phyloP scores from a whole-genome alignment of 2,888 invertebrate genomes.

The Scaeva pyrastri region DNA sequence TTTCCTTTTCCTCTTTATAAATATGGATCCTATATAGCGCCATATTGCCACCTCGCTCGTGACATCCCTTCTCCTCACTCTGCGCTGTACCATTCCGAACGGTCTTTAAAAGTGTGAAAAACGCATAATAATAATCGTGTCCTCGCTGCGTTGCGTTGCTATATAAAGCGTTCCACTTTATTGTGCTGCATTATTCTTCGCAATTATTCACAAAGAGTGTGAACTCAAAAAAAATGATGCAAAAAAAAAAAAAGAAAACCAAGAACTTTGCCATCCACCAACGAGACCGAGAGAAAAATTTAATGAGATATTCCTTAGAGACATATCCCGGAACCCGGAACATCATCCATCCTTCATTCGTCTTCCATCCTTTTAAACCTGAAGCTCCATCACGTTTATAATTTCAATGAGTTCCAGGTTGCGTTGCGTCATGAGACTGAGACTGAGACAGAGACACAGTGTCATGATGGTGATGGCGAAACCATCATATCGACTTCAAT shows the following conservation, averaged over 20 bases:
- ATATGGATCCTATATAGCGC: not conserved
- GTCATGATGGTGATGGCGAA: not conserved
- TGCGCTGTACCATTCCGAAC: not conserved
- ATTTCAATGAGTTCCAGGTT: slow-evolving; percentile 68
- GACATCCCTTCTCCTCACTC: not conserved
- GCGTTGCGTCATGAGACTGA: slow-evolving; percentile 46
- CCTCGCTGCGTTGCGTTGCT: not conserved
- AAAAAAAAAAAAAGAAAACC: slow-evolving; percentile 5
- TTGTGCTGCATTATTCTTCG: slow-evolving; percentile 62
- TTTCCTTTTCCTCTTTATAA: slow-evolving; percentile 33
- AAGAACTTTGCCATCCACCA: slow-evolving; percentile 1
- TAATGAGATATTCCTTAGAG: slow-evolving; percentile 71
- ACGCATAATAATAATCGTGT: slow-evolving; percentile 57
- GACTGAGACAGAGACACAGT: not conserved
- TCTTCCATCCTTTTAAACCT: slow-evolving; percentile 11
- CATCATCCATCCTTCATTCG: slow-evolving; percentile 41
- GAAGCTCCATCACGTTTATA: slow-evolving; percentile 49
- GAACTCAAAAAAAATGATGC: slow-evolving; percentile 42
- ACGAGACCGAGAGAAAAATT: slow-evolving; percentile 27
- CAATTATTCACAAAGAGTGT: slow-evolving; percentile 73
- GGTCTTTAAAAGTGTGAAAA: slow-evolving; percentile 41
- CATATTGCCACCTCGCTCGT: not conserved
- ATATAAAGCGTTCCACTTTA: slow-evolving; percentile 30
- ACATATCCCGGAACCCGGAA: slow-evolving; percentile 53
- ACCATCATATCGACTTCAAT: slow-evolving; percentile 35